Evolutionary conservation across 2,888 invertebrate genomes (phyloP), one percentile per base, ranked within the genome.

Genomic region (Stenichneumon culpator): DNA sequence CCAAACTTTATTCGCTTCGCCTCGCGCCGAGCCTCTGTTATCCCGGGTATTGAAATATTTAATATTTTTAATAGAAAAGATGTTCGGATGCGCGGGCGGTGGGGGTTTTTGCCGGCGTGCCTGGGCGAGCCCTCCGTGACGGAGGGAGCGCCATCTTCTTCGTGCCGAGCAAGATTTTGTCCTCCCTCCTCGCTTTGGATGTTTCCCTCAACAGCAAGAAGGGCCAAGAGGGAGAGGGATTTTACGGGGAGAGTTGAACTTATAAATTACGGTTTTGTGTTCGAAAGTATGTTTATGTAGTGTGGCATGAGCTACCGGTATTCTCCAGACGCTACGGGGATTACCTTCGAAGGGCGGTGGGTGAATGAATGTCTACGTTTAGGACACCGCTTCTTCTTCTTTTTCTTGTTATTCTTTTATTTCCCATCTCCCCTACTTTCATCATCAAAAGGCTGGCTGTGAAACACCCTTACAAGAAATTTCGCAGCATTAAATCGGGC

Each of bases 31-130:
- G 81, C 47, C 79, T 79, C 72, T 44, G 79, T 79, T 82, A 88
- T 89, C 86, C 86, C 87, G 82, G 79, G 87, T 90, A 90, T 89
- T 89, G 89, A 89, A 90, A 91, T 91, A 89, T 91, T 90, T 88
- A 89, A 90, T 90, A 89, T 90, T 90, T 91, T 90, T 90, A 90
- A 91, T 90, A 89, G 91, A 87, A 90, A 60, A 90, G 88, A 89
- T 89, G 87, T 89, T 90, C 87, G 88, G 78, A 67, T 83, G 73
- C 70, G 50, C 78, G 79, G 82, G 67, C 50, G 68, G 79, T 72
- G 73, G 65, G 78, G 68, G 68, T 54, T 83, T 87, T 86, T 86
- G 60, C 11, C 14, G 28, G 25, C 79, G 74, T 73, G 77, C n/a
- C 50, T 73, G 52, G 60, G 9, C 14, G 70, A 70, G 22, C 63